phyloP scores from a whole-genome alignment of 2,113 vertebrate species.

The Carassius gibelio region DNA sequence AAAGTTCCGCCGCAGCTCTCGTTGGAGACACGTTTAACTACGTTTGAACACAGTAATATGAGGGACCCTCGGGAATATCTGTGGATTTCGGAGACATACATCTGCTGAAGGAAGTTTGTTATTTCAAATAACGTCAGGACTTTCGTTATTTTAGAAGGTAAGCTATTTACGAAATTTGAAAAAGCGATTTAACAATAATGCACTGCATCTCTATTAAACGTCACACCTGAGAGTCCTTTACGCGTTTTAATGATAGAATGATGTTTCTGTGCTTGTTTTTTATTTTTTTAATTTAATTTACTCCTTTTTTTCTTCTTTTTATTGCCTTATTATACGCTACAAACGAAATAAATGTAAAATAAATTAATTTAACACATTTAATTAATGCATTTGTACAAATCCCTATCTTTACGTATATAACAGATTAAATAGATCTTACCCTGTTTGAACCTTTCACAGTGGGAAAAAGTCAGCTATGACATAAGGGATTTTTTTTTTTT shows the following conservation, averaged over 20 bases:
- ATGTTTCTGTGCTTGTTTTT: not conserved
- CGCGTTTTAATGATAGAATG: not conserved
- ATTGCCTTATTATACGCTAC: not conserved
- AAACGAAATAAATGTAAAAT: not conserved
- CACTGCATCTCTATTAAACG: not conserved
- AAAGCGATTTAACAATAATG: not conserved
- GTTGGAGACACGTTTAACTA: not conserved
- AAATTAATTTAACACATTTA: not conserved
- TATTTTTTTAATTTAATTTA: too few relatives aligned
- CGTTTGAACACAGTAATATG: slow-evolving; percentile 8
- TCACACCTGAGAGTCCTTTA: slow-evolving; percentile 24
- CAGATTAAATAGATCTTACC: not conserved
- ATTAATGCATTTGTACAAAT: not conserved
- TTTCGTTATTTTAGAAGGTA: not conserved
- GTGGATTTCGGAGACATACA: not conserved
- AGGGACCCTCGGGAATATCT: not conserved
- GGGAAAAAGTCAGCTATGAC: not conserved
- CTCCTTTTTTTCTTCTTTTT: not conserved
- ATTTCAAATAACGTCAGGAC: not conserved
- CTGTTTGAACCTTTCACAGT: not conserved
- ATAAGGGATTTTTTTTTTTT: too few relatives aligned
- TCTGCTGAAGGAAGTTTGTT: not conserved
- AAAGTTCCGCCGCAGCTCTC: not conserved
- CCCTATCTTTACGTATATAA: too few relatives aligned
- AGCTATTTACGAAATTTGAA: slow-evolving; percentile 8